phyloP scores from a whole-genome alignment of 2,797 vertebrate species.

The Cryptoblepharus egeriae region DNA sequence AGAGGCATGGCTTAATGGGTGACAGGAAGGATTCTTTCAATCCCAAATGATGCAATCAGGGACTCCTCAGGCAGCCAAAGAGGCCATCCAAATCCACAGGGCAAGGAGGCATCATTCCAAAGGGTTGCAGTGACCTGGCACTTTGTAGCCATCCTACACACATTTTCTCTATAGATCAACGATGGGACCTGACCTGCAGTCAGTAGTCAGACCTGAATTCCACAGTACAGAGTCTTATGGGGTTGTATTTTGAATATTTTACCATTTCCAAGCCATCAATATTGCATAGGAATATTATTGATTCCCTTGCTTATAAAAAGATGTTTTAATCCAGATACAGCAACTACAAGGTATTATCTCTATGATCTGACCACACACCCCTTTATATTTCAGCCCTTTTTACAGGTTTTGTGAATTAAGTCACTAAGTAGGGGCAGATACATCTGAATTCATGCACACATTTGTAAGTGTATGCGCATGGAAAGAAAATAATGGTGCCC shows the following conservation, averaged over 20 bases:
- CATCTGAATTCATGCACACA: not conserved
- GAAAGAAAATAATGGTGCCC: not conserved
- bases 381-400: not conserved
- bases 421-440: not conserved
- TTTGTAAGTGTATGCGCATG: not conserved
- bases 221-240: not conserved
- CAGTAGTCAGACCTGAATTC: not conserved
- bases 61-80: not conserved
- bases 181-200: no score
- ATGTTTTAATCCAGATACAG: not conserved
- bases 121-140: not conserved
- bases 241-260: not conserved
- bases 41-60: constrained; percentile 47
- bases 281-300: no score
- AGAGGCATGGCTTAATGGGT: not conserved
- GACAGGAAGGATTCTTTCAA: not conserved
- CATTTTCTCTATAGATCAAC: not conserved
- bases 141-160: not conserved
- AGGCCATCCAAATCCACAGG: not conserved
- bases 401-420: not conserved
- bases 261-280: not conserved
- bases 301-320: not conserved
- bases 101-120: no score
- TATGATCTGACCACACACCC: no score
- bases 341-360: no score